Percentiles rank a stretch among this genome's conserved stretches.
These are phyloP conservation scores for Strix uralensis DNA, from an alignment of 2,113 vertebrate genomes.

Conservation along the genomic window DNA sequence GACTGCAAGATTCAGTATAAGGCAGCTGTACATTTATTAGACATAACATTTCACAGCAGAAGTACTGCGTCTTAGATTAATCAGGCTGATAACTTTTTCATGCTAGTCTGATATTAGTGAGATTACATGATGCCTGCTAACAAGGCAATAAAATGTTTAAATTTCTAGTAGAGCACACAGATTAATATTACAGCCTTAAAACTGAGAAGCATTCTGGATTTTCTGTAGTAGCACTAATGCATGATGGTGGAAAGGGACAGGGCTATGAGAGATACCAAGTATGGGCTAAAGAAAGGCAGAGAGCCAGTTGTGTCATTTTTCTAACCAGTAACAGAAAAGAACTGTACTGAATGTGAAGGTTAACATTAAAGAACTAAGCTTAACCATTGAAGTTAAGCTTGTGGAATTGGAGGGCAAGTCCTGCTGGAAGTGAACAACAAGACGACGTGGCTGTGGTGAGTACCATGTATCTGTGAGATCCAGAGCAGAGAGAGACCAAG, in stretches of 20 bases:
- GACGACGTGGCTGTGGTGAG: neutral
- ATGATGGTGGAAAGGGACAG: neutral
- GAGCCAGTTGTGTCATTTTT: neutral
- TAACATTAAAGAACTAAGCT: neutral
- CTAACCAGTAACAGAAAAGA: neutral
- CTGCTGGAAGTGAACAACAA: neutral
- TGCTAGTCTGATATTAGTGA: slow-evolving; percentile 30
- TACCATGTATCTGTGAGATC: neutral
- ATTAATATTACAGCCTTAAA: neutral
- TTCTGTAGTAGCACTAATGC: neutral
- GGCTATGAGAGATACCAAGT: neutral
- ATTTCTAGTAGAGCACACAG: neutral
- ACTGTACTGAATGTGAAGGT: neutral
- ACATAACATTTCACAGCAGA: slow-evolving; percentile 8
- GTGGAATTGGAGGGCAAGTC: neutral
- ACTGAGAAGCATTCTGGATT: neutral
- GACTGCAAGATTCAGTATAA: slow-evolving; percentile 41
- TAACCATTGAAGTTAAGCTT: neutral
- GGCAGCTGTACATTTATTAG: neutral
- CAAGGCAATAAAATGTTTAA: neutral
- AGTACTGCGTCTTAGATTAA: slow-evolving; percentile 35
- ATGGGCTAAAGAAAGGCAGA: neutral
- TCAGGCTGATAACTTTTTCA: slow-evolving; percentile 53
- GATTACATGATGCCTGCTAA: slow-evolving; percentile 2
- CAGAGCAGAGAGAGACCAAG: neutral